These are phyloP conservation scores for Phyllopteryx taeniolatus DNA, from an alignment of 2,113 vertebrate genomes.

Conservation along the genomic window DNA sequence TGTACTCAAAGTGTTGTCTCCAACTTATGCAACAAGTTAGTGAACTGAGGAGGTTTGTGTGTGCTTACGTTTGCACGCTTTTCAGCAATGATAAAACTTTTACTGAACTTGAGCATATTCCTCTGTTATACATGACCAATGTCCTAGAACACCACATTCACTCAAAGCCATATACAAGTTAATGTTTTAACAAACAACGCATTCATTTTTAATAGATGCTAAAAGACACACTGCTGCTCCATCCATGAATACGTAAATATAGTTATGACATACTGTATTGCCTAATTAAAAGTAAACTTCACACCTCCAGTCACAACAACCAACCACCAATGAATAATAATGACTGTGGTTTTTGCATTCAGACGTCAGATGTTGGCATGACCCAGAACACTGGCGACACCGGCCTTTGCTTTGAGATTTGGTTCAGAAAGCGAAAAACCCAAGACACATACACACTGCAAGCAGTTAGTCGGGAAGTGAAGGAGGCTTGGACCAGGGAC, in stretches of 20 bases:
- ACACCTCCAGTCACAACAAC: neutral
- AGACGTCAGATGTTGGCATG: slow-evolving; percentile 78
- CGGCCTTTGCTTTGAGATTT: slow-evolving; percentile 78
- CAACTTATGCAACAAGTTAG: neutral
- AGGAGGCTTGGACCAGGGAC: slow-evolving; percentile 74
- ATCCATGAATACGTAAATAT: neutral
- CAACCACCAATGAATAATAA: neutral
- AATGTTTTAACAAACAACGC: neutral
- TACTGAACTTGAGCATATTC: neutral
- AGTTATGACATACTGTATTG: neutral
- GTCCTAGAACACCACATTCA: neutral
- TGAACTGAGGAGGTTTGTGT: neutral
- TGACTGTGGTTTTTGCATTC: neutral
- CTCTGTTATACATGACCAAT: neutral
- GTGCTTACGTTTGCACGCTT: neutral
- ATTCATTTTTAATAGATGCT: neutral
- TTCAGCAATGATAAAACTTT: neutral
- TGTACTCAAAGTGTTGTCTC: neutral
- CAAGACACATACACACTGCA: slow-evolving; percentile 75
- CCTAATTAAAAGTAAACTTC: neutral
- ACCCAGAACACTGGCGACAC: slow-evolving; percentile 73
- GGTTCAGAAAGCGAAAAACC: slow-evolving; percentile 76
- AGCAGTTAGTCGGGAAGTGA: slow-evolving; percentile 58
- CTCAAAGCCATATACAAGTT: neutral
- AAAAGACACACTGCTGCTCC: neutral